Base-by-base conservation (phyloP, 1,140 invertebrate genomes). In the Drosophila sulfurigaster region DNA sequence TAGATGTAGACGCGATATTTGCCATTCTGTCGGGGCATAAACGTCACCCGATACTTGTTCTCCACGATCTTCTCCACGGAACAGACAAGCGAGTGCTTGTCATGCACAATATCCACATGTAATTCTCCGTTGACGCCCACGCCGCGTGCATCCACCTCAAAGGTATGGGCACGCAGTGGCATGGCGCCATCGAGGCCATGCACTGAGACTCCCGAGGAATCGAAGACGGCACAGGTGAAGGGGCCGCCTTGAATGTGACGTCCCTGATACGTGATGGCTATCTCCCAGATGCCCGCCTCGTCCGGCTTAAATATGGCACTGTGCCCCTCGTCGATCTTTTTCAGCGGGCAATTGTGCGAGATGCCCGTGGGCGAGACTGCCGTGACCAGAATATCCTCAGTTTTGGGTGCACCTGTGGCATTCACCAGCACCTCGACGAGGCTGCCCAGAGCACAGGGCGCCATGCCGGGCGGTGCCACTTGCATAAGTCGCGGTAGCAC, bases 171-270 rank as follows among this genome's bases (percentile, higher is more conserved):
- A 92, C 93, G 96, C 92, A 95, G 82, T 0, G 97, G 96, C 78
- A 96, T 94, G 38, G 96, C 96, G 43, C 96, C 96, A 88, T 98
- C 97, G 2, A 95, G 81, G 1, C 94, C 95, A 64, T 94, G 94
- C 57, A 98, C 96, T 68, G 96, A 95, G 11, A 99, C 96, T 11
- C 97, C 96, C 73, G 97, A 96, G 0, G 98, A 97, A 93, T 99
- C 98, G 83, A 98, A 99, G 0, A 99, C 98, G 91, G 98, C 97
- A 91, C 99, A 99, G 1, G 97, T 97, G 93, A 99, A 99, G 2
- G 99, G 99, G 59, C 98, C 98, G 51, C 98, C 98, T 93, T 97
- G 96, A 79, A 99, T 99, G 91, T 99, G 97, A 90, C 98, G 96
- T 41, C 97, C 97, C 85, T 99, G 98, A 92, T 99, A 99, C 16